phyloP scores from a whole-genome alignment of 2,888 invertebrate genomes.

The Bibio marci region DNA sequence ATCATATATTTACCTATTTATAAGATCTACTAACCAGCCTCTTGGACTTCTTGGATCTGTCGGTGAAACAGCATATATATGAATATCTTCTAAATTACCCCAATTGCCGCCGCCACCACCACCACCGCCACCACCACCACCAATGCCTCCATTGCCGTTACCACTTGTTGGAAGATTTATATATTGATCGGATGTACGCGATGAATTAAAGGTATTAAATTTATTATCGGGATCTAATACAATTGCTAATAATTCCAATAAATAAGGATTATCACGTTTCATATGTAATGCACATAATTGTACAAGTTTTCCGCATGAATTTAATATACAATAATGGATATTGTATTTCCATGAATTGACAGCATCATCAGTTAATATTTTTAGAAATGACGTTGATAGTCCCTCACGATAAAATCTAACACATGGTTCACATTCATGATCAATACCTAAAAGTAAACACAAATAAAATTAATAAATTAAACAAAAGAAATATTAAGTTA shows the following conservation, averaged over 20 bases:
- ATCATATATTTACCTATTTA: slow-evolving; percentile 61
- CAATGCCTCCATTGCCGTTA: too few species aligned
- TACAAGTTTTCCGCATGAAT: slow-evolving; percentile 82
- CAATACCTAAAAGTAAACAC: slow-evolving; percentile 44
- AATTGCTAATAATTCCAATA: slow-evolving; percentile 82
- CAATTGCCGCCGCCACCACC: slow-evolving; percentile 16
- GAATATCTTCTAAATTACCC: slow-evolving; percentile 50
- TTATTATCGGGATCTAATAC: slow-evolving; percentile 91
- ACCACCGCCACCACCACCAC: background rate
- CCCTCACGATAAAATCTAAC: slow-evolving; percentile 92
- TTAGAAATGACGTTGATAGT: slow-evolving; percentile 84
- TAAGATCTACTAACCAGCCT: slow-evolving; percentile 92
- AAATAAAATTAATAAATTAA: slow-evolving; percentile 1
- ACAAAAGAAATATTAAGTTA: slow-evolving; percentile 1
- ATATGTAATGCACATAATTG: slow-evolving; percentile 87
- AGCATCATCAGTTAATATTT: slow-evolving; percentile 93
- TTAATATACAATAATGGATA: slow-evolving; percentile 88
- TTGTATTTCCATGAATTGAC: slow-evolving; percentile 96
- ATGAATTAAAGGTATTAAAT: slow-evolving; percentile 38
- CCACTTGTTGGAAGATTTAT: too few species aligned
- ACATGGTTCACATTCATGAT: slow-evolving; percentile 75
- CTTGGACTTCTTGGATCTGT: slow-evolving; percentile 69
- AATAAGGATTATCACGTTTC: slow-evolving; percentile 75
- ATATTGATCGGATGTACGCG: slow-evolving; percentile 25
- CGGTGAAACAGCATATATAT: slow-evolving; percentile 39